Evolutionary conservation across 2,888 invertebrate species (phyloP).

Genomic region (Machimus rusticus): DNA sequence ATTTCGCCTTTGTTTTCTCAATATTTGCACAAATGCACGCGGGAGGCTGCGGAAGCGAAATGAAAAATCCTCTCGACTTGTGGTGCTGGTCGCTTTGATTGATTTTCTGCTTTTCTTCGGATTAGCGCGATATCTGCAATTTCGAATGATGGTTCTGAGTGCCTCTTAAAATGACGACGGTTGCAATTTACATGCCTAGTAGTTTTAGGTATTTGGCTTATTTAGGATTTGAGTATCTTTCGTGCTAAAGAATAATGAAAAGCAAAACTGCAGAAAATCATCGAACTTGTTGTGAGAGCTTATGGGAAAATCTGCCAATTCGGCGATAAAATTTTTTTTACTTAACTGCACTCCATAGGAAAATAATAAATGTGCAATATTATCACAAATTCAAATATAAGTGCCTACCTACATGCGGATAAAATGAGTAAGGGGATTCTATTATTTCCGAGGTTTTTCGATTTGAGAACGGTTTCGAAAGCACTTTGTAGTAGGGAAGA

Average conservation of each 20-base stretch:
- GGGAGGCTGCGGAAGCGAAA: background rate
- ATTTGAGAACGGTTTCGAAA: too few species aligned
- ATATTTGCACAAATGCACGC: constrained; percentile 34
- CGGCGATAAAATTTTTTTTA: too few species aligned
- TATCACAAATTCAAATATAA: too few species aligned
- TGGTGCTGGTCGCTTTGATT: background rate
- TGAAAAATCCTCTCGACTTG: background rate
- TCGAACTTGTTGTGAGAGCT: too few species aligned
- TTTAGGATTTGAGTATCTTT: background rate
- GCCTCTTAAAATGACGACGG: background rate
- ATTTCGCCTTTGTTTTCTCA: constrained; percentile 43
- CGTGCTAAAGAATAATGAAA: background rate
- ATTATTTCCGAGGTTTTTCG: too few species aligned
- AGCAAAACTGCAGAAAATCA: background rate
- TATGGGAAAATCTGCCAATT: too few species aligned
- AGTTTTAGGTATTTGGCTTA: background rate
- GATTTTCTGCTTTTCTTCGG: background rate
- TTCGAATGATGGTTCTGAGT: background rate
- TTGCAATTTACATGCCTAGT: background rate
- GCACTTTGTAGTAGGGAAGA: too few species aligned
- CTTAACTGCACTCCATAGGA: too few species aligned
- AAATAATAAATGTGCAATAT: too few species aligned
- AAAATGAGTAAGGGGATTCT: too few species aligned
- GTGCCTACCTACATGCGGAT: too few species aligned
- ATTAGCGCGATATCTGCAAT: background rate